These are phyloP conservation scores for Ptychodera flava DNA, from an alignment of 35 echinoderm and acorn worm genomes.

Conservation along the genomic window DNA sequence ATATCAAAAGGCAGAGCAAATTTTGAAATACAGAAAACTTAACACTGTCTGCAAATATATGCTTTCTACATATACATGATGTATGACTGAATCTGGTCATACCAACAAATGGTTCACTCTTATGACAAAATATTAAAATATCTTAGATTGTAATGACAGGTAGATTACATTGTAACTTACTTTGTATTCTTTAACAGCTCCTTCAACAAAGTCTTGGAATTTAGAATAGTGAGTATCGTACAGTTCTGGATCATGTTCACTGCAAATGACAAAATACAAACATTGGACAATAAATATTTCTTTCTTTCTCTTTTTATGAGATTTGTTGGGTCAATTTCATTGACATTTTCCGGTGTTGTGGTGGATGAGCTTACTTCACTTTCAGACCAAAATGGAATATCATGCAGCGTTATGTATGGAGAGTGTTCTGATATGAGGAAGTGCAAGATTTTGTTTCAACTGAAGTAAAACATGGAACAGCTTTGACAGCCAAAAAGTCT, in stretches of 20 bases:
- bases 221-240: constrained; percentile 57
- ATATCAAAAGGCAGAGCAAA: too few species aligned
- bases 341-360: neutral
- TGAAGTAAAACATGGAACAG: too few species aligned
- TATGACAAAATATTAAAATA: too few species aligned
- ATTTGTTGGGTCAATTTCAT: neutral
- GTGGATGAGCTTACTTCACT: neutral
- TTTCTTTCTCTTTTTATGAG: neutral
- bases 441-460: neutral
- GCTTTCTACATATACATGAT: too few species aligned
- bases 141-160: too few species aligned
- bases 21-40: too few species aligned
- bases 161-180: too few species aligned
- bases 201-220: constrained; percentile 51
- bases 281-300: neutral
- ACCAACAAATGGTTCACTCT: too few species aligned
- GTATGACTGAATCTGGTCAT: too few species aligned
- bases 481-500: too few species aligned
- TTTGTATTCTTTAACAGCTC: constrained; percentile 44
- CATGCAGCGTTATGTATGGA: neutral
- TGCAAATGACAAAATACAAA: constrained; percentile 26
- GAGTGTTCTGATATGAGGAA: neutral
- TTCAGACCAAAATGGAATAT: neutral
- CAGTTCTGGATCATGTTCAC: constrained; percentile 47
- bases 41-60: too few species aligned